These are phyloP conservation scores for Clarias macrocephalus DNA, from an alignment of 2,113 vertebrate species.

Conservation along the genomic window DNA sequence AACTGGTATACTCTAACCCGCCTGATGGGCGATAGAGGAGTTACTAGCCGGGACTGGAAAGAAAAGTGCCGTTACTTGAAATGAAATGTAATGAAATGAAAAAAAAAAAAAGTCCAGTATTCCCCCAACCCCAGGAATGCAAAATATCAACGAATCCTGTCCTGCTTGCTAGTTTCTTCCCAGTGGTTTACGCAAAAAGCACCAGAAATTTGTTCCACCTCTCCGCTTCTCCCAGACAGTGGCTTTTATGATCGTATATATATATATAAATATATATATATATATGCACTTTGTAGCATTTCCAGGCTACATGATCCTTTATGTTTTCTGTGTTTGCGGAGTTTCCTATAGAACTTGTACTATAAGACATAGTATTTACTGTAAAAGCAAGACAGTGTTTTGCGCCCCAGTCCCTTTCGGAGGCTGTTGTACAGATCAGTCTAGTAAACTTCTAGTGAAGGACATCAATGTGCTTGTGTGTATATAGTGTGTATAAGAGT, in stretches of 20 bases:
- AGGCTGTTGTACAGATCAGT: slow-evolving; percentile 75
- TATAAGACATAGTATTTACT: slow-evolving; percentile 68
- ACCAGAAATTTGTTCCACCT: neutral
- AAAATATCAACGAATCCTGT: neutral
- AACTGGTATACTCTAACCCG: no score
- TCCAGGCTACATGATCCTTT: slow-evolving; percentile 67
- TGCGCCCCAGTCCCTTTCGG: slow-evolving; percentile 68
- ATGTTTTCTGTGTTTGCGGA: slow-evolving; percentile 39
- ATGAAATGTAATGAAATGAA: neutral
- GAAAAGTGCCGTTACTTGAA: slow-evolving; percentile 19
- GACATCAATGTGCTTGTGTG: slow-evolving; percentile 62
- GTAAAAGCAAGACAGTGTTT: slow-evolving; percentile 72
- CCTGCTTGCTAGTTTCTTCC: neutral
- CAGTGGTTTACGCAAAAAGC: neutral
- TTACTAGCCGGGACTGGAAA: neutral
- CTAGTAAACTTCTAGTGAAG: slow-evolving; percentile 70
- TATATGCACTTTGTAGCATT: slow-evolving; percentile 86
- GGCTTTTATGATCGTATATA: slow-evolving; percentile 71
- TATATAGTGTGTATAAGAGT: slow-evolving; percentile 60
- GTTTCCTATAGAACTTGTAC: slow-evolving; percentile 65
- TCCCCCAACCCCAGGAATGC: neutral
- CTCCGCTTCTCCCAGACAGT: slow-evolving; percentile 58
- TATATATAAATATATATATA: slow-evolving; percentile 28
- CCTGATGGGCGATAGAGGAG: neutral
- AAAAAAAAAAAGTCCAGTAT: neutral